Base-by-base conservation (phyloP, 2,888 invertebrate genomes). In the Mechanitis mazaeus region DNA sequence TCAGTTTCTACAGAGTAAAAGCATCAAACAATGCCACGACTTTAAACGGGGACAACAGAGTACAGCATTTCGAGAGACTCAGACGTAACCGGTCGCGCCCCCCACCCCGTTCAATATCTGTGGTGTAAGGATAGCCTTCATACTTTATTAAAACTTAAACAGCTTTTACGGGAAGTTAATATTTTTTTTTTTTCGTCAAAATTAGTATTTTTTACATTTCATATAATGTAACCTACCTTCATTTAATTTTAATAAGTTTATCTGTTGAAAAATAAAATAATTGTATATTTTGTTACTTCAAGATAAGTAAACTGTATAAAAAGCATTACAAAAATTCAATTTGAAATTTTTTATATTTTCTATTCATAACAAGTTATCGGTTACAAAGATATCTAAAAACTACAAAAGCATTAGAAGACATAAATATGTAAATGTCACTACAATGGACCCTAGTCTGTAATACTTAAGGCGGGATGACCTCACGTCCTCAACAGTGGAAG, bases 11-110 rank as follows among this genome's bases (percentile, higher is more conserved):
- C 31, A 54, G 38, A 55, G 65, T 58, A 55, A 63, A 63, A 66
- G 58, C 58, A 45, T 56, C 66, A 69, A 68, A 67, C 68, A 64
- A 66, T 66, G 63, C 64, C 59, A 67, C 63, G 59, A 76, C 77
- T 79, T 81, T 80, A 78, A 87, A 85, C 77, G 82, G 75, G 84
- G 82, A 80, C 84, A 85, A 72, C 72, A 72, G 73, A 72, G 77
- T 76, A 76, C 74, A 75, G 72, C 72, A 72, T 77, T 78, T 75
- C 72, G 42, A 42, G 42, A 42, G 42, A 9, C 42, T 35, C 70
- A 78, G 77, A 72, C 72, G 71, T 77, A 72, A 74, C 64, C 68
- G 66, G 70, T 67, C 69, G 54, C 61, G 55, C 64, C 64, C 69
- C 59, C 66, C 57, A 61, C 67, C 59, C 67, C 64, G 65, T 60